Conservation (phyloP, 1,140 invertebrate species). For the Plodia interpunctella region DNA sequence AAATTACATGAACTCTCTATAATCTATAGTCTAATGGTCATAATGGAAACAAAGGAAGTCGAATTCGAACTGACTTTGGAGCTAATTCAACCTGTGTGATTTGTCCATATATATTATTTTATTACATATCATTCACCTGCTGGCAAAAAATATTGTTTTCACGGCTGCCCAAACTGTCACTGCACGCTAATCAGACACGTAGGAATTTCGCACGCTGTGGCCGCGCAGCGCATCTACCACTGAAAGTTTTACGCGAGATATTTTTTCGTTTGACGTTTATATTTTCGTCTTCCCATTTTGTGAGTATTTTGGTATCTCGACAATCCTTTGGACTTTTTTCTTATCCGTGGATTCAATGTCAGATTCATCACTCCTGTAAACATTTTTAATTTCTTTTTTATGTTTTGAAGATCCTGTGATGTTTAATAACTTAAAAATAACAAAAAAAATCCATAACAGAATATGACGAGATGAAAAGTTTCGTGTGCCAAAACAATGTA, state of each 20-base stretch:
- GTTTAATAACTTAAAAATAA: neutral
- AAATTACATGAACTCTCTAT: no score
- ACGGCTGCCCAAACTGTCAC: slow-evolving; percentile 8
- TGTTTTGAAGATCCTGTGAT: neutral
- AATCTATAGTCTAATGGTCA: no score
- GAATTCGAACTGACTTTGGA: no score
- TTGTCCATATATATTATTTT: neutral
- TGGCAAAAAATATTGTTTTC: neutral
- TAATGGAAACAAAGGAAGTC: no score
- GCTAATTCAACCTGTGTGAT: no score
- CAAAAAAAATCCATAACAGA: neutral
- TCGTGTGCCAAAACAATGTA: slow-evolving; percentile 6
- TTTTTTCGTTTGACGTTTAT: slow-evolving; percentile 7
- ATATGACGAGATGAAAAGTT: neutral
- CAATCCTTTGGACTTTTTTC: neutral
- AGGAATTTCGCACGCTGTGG: neutral
- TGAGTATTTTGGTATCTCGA: neutral
- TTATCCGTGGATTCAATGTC: neutral
- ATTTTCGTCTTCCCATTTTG: neutral
- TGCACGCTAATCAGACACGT: slow-evolving; percentile 8
- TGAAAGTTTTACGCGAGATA: slow-evolving; percentile 3
- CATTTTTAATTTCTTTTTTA: neutral
- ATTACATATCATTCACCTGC: neutral
- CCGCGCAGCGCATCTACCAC: neutral
- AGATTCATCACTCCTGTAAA: neutral